Percentiles rank a stretch among this genome's conserved stretches.
These are phyloP conservation scores for Chymomyza caudatula DNA, from an alignment of 2,888 invertebrate species.

Conservation along the genomic window DNA sequence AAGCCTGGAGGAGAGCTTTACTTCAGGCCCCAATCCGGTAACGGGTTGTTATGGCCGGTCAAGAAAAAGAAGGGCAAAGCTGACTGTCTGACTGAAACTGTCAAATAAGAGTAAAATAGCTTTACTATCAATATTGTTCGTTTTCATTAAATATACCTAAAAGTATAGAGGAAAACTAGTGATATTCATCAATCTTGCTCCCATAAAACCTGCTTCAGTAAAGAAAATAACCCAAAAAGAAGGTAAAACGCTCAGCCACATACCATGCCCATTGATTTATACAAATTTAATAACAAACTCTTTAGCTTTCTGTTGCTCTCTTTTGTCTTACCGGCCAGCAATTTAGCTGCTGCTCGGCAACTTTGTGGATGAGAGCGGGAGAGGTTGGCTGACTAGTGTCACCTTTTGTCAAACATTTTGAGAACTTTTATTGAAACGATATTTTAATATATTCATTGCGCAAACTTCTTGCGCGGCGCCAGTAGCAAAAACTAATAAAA, in stretches of 20 bases:
- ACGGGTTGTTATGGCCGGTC: no score
- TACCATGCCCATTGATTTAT: conserved; percentile 39
- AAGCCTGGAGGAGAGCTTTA: no score
- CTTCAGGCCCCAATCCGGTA: no score
- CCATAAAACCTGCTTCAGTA: no score
- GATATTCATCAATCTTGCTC: no score
- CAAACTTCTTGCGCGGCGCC: conserved; percentile 30
- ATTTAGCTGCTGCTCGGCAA: not conserved
- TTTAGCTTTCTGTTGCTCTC: not conserved
- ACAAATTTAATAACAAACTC: conserved; percentile 47
- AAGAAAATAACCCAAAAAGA: not conserved
- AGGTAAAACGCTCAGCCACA: not conserved
- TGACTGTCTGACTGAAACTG: no score
- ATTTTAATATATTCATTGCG: conserved; percentile 64
- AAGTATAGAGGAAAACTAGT: no score
- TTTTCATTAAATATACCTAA: no score
- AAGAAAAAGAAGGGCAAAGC: no score
- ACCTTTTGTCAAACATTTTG: conserved; percentile 28
- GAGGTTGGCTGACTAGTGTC: not conserved
- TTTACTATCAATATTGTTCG: no score
- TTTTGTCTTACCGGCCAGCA: not conserved
- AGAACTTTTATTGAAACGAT: conserved; percentile 49
- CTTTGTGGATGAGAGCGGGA: not conserved
- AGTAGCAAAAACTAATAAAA: conserved; percentile 2
- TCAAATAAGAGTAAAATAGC: no score